Conservation (phyloP, 2,888 invertebrate genomes). For the Eutolmus rufibarbis region DNA sequence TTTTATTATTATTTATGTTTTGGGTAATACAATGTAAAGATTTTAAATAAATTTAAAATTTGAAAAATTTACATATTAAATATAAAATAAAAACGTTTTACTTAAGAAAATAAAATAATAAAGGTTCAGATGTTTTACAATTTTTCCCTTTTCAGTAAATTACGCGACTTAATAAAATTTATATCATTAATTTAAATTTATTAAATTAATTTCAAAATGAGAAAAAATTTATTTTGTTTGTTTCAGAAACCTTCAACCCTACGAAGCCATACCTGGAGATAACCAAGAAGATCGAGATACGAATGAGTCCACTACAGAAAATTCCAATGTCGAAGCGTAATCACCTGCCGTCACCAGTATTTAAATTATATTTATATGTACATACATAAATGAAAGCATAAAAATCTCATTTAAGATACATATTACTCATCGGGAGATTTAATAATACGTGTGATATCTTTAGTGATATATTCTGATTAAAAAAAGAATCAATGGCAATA, state of each 20-base stretch:
- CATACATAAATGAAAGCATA: neutral
- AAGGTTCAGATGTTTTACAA: neutral
- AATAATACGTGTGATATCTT: neutral
- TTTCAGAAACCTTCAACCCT: conserved; percentile 47
- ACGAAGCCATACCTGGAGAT: conserved; percentile 46
- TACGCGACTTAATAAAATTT: neutral
- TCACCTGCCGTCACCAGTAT: neutral
- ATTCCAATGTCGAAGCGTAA: neutral
- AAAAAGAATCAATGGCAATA: neutral
- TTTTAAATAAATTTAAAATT: no score
- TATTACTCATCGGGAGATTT: neutral
- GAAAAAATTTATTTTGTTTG: neutral
- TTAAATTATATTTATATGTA: neutral
- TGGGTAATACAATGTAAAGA: no score
- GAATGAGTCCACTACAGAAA: neutral
- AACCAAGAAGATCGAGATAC: neutral
- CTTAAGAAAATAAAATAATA: neutral
- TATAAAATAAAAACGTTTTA: neutral
- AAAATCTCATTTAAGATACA: no score
- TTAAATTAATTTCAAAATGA: neutral
- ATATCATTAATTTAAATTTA: neutral
- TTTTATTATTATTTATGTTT: no score
- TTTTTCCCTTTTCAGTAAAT: neutral
- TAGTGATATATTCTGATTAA: neutral
- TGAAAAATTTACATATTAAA: neutral